Base-by-base conservation (phyloP, 2,797 vertebrate genomes). In the Amniataba percoides region DNA sequence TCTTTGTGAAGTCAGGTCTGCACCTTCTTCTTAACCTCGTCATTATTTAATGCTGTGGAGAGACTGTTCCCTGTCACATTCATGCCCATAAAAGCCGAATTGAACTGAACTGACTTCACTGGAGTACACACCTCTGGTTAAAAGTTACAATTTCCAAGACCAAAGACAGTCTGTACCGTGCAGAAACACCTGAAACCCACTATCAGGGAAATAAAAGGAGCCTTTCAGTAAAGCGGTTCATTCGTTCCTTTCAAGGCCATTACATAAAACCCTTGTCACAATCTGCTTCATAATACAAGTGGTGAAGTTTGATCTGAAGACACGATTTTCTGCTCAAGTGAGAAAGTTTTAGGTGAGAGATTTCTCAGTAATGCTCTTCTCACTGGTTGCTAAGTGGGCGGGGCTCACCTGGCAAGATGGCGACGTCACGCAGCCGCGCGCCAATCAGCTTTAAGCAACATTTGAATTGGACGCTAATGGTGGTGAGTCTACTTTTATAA, bases 381-480 rank as follows among this genome's bases (percentile, higher is more conserved):
- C 0, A 2, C 3, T 53, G 11, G n/a, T 46, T 31, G 48, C 65
- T 11, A 48, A 61, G 43, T 65, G 39, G 76, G 60, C 3, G 25
- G 40, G 21, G 51, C 42, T 39, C 2, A 7, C 0, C 6, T 57
- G 0, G 5, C 3, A 39, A 71, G 52, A 13, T 2, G 4, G 1
- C 56, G 71, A 78, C 13, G 55, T 57, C 48, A 48, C 31, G 15
- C 2, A 36, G 0, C 4, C 49, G 10, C 0, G 1, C 8, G 71
- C 77, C 75, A 83, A 77, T 81, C 74, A 65, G 27, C 36, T 65
- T 16, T n/a, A 1, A 43, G 67, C 62, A 42, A 58, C 58, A 74
- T 83, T 82, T 65, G 62, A 84, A 70, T 31, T 10, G 3, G 36
- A 15, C 27, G 25, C 36, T 46, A 2, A 34, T 27, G 7, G 34